These are phyloP conservation scores for Coboldia fuscipes DNA, from an alignment of 1,140 invertebrate species.

Conservation along the genomic window DNA sequence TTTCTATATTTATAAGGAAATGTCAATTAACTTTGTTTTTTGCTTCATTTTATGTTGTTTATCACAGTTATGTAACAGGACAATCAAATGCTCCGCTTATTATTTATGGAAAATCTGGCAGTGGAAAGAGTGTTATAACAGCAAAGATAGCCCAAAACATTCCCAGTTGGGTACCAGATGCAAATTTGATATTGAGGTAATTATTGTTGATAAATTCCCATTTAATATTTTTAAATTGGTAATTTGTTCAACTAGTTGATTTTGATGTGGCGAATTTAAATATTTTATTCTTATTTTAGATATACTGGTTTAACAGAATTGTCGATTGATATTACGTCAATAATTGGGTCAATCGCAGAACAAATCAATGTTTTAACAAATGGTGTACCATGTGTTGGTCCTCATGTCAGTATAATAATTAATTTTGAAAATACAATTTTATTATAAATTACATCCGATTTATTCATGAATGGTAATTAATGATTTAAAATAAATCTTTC, in stretches of 20 bases:
- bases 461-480: not conserved
- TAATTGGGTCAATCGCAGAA: constrained; percentile 18
- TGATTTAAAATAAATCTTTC: not conserved
- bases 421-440: not conserved
- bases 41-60: too few relatives aligned
- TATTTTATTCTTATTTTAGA: constrained; percentile 6
- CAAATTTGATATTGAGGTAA: constrained; percentile 16
- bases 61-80: constrained; percentile 39
- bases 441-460: not conserved
- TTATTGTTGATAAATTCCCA: not conserved
- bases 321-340: constrained; percentile 15
- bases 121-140: constrained; percentile 58
- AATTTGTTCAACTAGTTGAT: not conserved
- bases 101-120: constrained; percentile 52
- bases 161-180: constrained; percentile 42
- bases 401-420: constrained; percentile 12
- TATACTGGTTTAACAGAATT: constrained; percentile 16
- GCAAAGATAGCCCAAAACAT: constrained; percentile 42
- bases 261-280: not conserved
- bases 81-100: constrained; percentile 38
- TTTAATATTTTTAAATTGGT: not conserved
- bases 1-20: too few relatives aligned
- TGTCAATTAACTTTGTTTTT: too few relatives aligned
- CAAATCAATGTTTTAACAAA: constrained; percentile 16
- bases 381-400: constrained; percentile 12